phyloP scores from a whole-genome alignment of 2,113 vertebrate species.

The Macaca nemestrina region DNA sequence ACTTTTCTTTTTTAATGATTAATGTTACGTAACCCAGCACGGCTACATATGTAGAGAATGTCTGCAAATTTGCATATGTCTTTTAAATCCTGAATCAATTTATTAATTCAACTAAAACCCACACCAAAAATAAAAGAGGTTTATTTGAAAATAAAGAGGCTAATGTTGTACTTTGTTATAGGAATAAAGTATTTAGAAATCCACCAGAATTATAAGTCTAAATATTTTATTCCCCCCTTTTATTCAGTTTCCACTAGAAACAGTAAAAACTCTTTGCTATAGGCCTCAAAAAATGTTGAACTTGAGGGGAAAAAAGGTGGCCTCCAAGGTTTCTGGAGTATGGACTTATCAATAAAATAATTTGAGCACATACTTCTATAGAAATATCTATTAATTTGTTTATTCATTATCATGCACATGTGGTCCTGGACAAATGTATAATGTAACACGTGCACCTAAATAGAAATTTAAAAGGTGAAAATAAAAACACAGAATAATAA shows the following conservation, averaged over 20 bases:
- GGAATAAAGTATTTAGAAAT: background rate
- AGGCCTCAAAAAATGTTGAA: background rate
- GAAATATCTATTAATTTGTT: background rate
- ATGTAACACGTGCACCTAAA: background rate
- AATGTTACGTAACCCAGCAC: background rate
- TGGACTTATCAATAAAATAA: background rate
- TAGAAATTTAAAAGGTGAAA: background rate
- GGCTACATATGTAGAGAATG: background rate
- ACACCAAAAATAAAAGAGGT: background rate
- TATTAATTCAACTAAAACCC: conserved; percentile 23
- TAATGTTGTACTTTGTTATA: background rate
- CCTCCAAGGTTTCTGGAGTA: background rate
- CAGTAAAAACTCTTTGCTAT: background rate
- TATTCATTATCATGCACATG: background rate
- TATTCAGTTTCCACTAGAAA: background rate
- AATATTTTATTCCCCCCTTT: background rate
- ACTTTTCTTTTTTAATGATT: background rate
- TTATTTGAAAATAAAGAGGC: conserved; percentile 15
- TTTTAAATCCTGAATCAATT: background rate
- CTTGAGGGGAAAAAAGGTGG: background rate
- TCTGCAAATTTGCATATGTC: background rate
- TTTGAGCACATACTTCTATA: background rate
- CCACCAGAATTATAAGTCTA: background rate
- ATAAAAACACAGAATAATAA: background rate
- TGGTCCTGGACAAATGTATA: background rate